A percentile compares a stretch with the other conserved stretches of the same genome.
phyloP scores from a whole-genome alignment of 2,113 vertebrate genomes.

The Propithecus coquereli region DNA sequence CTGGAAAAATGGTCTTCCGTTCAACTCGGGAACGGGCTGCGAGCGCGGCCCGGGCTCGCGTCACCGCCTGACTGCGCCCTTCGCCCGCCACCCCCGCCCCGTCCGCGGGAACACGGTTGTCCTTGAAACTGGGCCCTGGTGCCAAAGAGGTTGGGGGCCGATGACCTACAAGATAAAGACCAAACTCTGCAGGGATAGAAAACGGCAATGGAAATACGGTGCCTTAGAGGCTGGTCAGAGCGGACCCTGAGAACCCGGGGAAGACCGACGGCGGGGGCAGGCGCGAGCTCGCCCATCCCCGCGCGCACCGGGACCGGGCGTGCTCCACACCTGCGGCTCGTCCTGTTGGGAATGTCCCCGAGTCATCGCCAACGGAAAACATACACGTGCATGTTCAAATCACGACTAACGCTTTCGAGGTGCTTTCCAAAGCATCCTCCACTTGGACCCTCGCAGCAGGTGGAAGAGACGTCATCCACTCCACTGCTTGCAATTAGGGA shows the following conservation, averaged over 20 bases:
- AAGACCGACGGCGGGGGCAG: neutral
- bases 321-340: neutral
- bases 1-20: too few relatives aligned
- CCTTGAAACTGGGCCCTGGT: too few relatives aligned
- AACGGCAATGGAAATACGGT: neutral
- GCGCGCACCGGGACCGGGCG: accelerated
- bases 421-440: neutral
- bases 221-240: neutral
- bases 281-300: neutral
- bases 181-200: neutral
- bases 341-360: neutral
- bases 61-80: too few relatives aligned
- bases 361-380: neutral
- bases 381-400: accelerated
- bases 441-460: neutral
- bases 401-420: neutral
- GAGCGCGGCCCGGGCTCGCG: too few relatives aligned
- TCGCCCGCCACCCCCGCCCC: too few relatives aligned
- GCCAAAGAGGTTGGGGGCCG: too few relatives aligned
- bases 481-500: neutral
- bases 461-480: too few relatives aligned
- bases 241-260: neutral
- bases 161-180: neutral
- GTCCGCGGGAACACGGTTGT: too few relatives aligned
- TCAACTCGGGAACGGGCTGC: too few relatives aligned